Percentiles rank a stretch among this genome's conserved stretches.
These are phyloP conservation scores for Megalurothrips usitatus DNA, from an alignment of 2,888 invertebrate species.

Conservation along the genomic window DNA sequence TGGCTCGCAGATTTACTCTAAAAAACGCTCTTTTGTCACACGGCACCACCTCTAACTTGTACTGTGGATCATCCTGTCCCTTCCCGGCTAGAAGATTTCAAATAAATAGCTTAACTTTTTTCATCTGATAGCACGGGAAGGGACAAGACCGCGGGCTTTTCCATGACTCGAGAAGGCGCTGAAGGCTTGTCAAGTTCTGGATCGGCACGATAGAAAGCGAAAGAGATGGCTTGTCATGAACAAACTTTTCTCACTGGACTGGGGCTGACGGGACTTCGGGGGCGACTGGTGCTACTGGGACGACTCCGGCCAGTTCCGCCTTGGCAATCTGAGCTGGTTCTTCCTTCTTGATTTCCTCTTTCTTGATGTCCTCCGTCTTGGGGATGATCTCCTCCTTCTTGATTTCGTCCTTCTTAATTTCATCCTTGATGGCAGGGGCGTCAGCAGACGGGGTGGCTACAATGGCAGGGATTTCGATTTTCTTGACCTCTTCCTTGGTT, in stretches of 20 bases:
- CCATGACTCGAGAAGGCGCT: background rate
- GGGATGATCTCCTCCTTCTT: conserved; percentile 38
- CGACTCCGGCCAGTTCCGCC: conserved; percentile 35
- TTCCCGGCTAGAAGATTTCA: conserved; percentile 26
- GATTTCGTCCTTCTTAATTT: conserved; percentile 38
- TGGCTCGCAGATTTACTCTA: background rate
- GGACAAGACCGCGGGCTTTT: background rate
- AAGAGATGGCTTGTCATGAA: background rate
- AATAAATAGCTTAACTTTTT: conserved; percentile 21
- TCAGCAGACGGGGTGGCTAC: conserved; percentile 31
- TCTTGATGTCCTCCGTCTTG: conserved; percentile 37
- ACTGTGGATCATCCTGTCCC: conserved; percentile 15
- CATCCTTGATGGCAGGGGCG: conserved; percentile 37
- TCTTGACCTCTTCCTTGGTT: conserved; percentile 27
- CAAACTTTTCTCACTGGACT: conserved; percentile 8
- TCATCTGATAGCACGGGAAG: conserved; percentile 17
- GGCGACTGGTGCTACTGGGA: conserved; percentile 35
- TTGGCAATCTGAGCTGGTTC: conserved; percentile 36
- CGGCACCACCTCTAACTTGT: conserved; percentile 7
- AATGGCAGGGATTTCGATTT: conserved; percentile 41
- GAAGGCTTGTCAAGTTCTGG: background rate
- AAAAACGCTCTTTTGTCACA: background rate
- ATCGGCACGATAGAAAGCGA: background rate
- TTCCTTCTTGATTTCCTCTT: conserved; percentile 38
- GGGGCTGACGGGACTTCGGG: conserved; percentile 35